A percentile compares a stretch with the other conserved stretches of the same genome.
These are phyloP conservation scores for Megalurothrips usitatus DNA, from an alignment of 2,888 invertebrate species.

Conservation along the genomic window DNA sequence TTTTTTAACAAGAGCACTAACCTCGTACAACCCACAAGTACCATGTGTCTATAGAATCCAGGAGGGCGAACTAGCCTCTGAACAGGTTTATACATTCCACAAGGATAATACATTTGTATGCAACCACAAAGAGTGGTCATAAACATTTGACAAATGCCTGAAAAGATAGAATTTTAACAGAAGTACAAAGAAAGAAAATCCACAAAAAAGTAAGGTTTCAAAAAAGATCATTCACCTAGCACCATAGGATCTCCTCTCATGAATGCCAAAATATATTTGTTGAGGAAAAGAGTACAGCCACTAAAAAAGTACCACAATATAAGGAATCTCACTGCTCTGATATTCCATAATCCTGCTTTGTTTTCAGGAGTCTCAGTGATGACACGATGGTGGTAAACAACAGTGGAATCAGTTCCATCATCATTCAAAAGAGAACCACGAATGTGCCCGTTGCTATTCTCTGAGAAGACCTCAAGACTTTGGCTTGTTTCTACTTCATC, in stretches of 20 bases:
- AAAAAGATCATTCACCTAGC: conserved; percentile 52
- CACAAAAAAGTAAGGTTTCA: background rate
- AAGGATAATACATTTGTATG: conserved; percentile 67
- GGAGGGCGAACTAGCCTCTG: conserved; percentile 57
- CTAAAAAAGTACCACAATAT: conserved; percentile 72
- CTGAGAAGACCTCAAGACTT: background rate
- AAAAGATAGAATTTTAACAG: too few relatives aligned
- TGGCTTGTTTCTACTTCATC: too few relatives aligned
- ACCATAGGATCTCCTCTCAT: conserved; percentile 68
- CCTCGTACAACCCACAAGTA: conserved; percentile 67
- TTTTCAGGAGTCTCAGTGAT: conserved; percentile 37
- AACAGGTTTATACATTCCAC: conserved; percentile 64
- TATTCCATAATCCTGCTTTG: conserved; percentile 54
- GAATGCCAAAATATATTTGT: conserved; percentile 70
- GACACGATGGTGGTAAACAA: background rate
- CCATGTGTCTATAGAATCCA: conserved; percentile 68
- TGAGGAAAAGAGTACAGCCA: conserved; percentile 69
- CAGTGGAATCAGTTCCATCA: background rate
- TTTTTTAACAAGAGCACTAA: conserved; percentile 40
- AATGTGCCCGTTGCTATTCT: background rate
- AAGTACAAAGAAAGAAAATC: conserved; percentile 29
- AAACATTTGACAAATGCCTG: conserved; percentile 71
- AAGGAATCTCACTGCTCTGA: conserved; percentile 58
- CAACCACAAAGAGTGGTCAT: conserved; percentile 70
- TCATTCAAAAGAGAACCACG: background rate